Evolutionary conservation across 2,797 vertebrate genomes (phyloP).

Genomic region (Gephyroberyx darwinii): DNA sequence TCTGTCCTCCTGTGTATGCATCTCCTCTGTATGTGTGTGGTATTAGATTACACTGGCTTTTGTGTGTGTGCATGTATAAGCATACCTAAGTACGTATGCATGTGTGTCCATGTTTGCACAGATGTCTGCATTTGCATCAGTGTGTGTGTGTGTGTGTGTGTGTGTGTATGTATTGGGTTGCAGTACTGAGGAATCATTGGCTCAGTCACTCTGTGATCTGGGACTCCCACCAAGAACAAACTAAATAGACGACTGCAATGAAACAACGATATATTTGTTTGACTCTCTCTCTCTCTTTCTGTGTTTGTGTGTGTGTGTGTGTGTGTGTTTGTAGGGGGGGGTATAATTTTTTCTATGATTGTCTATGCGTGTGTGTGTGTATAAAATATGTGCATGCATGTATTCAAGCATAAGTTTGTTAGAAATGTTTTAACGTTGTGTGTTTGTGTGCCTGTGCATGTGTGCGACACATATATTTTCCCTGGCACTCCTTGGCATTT

Average conservation of each 20-base stretch:
- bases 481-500: conserved; percentile 22
- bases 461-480: conserved; percentile 17
- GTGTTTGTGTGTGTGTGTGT: background rate
- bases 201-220: conserved; percentile 26
- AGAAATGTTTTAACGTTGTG: background rate
- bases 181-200: conserved; percentile 14
- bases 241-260: conserved; percentile 38
- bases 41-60: conserved; percentile 10
- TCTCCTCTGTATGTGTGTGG: conserved; percentile 1
- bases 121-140: background rate
- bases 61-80: background rate
- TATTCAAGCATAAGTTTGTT: conserved; percentile 15
- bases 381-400: conserved; percentile 10
- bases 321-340: conserved; percentile 1
- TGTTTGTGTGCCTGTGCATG: background rate
- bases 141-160: conserved; percentile 5
- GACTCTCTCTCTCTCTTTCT: background rate
- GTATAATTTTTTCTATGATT: conserved; percentile 1
- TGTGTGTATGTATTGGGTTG: conserved; percentile 19
- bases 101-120: background rate
- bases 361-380: conserved; percentile 17
- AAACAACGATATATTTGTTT: conserved; percentile 60
- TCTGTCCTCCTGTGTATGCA: background rate
- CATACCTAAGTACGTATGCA: background rate
- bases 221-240: conserved; percentile 37